Base-by-base conservation (phyloP, 2,888 invertebrate species). In the Globia sparganii region DNA sequence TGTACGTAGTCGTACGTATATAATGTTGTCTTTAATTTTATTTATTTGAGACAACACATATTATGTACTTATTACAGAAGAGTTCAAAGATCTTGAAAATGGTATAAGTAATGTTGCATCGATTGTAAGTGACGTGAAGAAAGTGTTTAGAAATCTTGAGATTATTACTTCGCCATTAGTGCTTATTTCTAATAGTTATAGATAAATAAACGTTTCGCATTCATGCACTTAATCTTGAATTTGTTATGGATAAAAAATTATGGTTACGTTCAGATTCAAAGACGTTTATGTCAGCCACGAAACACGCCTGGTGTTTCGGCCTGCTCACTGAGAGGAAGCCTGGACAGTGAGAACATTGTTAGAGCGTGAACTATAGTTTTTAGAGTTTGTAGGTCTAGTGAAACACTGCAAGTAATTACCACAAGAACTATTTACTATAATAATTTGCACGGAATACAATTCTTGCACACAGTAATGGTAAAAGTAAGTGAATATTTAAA, bases 61-160 rank as follows among this genome's bases (percentile, higher is more conserved):
- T n/a, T n/a, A n/a, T n/a, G n/a, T n/a, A 59, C 37, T 31, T 84
- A 25, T 72, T 75, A 61, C 68, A 28, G 34, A 68, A 65, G 28
- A 75, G 68, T 68, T 81, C 68, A 81, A 72, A 85, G 85, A 58
- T 72, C 73, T 64, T 40, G 43, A 58, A 66, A 71, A 64, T 72
- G 25, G 2, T 68, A 40, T 46, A 21, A n/a, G 28, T 73, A 58
- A 73, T 62, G 34, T 72, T 81, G 40, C 67, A 53, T 67, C 62
- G 66, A 64, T 67, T 67, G 31, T 56, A 58, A 34, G 18, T 81
- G 34, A 70, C 62, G 37, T 67, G 56, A 72, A 67, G 76, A 81
- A 85, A 85, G 81, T 46, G 58, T 64, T 72, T 58, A 73, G 85
- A 81, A 73, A 81, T 72, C 76, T 67, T 28, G 43, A 49, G 40